Conservation (phyloP, 2,113 vertebrate species). For the Gorilla gorilla region DNA sequence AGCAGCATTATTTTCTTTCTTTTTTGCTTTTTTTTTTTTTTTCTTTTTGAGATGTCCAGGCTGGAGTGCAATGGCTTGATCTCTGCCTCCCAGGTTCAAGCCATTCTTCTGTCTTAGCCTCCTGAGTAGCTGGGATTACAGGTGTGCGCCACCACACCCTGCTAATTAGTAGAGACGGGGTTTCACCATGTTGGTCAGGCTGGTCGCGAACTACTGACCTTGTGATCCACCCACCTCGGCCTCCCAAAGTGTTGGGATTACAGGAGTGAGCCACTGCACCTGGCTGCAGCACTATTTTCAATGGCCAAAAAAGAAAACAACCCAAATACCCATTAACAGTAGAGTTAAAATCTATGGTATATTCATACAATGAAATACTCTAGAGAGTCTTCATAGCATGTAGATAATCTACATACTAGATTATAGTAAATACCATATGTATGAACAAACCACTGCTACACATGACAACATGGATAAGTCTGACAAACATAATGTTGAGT, state of each 20-base stretch:
- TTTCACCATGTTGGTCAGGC: too few species aligned
- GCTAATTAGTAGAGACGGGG: too few species aligned
- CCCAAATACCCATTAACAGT: background rate
- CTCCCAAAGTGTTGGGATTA: too few species aligned
- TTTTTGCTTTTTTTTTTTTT: too few species aligned
- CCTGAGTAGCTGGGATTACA: too few species aligned
- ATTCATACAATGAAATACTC: background rate
- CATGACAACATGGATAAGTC: background rate
- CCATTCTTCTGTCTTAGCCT: too few species aligned
- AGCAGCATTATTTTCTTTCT: background rate
- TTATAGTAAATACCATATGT: background rate
- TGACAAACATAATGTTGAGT: background rate
- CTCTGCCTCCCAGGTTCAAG: too few species aligned
- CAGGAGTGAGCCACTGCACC: too few species aligned
- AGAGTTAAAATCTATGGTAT: background rate
- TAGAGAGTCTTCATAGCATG: background rate
- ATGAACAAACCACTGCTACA: background rate
- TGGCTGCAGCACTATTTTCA: background rate
- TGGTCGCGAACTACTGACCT: too few species aligned
- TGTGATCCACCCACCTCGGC: fast-evolving
- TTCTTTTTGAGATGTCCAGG: too few species aligned
- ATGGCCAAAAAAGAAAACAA: background rate
- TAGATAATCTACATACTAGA: background rate
- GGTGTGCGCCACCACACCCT: too few species aligned
- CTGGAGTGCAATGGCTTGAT: too few species aligned